Conservation (phyloP, 2,888 invertebrate species). For the Morpho deidamia region DNA sequence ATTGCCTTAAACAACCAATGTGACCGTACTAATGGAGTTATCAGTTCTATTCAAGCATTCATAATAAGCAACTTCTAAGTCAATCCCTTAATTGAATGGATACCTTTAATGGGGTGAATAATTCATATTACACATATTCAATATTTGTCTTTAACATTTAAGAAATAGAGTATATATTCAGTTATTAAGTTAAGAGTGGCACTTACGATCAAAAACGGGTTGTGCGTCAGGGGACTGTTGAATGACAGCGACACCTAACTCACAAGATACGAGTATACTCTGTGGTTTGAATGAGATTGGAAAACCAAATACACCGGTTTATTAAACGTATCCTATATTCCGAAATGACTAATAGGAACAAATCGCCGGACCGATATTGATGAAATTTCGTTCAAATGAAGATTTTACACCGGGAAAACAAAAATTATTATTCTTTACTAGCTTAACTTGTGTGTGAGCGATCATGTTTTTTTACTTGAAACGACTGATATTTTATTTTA, state of each 20-base stretch:
- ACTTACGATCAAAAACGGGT: slow-evolving; percentile 34
- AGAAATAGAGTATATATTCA: slow-evolving; percentile 21
- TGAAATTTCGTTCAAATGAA: too few species aligned
- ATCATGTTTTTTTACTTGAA: too few species aligned
- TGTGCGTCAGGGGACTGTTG: slow-evolving; percentile 25
- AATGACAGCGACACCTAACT: slow-evolving; percentile 25
- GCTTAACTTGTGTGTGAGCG: too few species aligned
- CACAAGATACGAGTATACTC: slow-evolving; percentile 3
- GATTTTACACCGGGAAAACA: too few species aligned
- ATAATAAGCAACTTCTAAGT: slow-evolving; percentile 36
- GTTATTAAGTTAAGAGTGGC: slow-evolving; percentile 32
- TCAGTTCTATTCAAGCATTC: slow-evolving; percentile 36
- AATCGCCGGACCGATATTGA: too few species aligned
- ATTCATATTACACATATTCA: slow-evolving; percentile 31
- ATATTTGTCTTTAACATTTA: slow-evolving; percentile 31
- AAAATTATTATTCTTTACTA: too few species aligned
- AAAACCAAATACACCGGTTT: slow-evolving; percentile 1
- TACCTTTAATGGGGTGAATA: slow-evolving; percentile 44
- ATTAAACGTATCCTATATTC: neutral
- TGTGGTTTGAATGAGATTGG: slow-evolving; percentile 2
- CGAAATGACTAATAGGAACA: too few species aligned
- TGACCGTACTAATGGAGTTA: slow-evolving; percentile 33
- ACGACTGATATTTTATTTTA: too few species aligned
- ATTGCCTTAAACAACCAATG: slow-evolving; percentile 17
- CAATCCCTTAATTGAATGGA: slow-evolving; percentile 51